Conservation (phyloP, 2,113 vertebrate species). For the Rhea americana region DNA sequence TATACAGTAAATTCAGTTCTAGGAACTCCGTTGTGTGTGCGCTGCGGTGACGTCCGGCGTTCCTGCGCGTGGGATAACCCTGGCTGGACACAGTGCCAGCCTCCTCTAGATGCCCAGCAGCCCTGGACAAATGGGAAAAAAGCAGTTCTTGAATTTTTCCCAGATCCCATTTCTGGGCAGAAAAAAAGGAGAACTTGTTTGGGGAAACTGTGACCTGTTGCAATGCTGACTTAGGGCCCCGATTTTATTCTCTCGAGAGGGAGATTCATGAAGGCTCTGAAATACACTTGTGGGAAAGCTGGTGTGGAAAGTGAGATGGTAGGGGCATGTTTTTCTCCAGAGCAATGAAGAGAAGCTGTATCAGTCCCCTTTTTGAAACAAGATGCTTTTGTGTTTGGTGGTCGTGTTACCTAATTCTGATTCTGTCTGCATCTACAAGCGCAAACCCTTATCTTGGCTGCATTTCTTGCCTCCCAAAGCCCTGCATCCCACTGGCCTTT, state of each 20-base stretch:
- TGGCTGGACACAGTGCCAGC: not conserved
- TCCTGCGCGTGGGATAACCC: rapidly evolving
- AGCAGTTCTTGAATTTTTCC: not conserved
- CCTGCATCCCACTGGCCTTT: not conserved
- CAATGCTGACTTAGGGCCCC: not conserved
- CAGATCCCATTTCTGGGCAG: not conserved
- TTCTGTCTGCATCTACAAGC: not conserved
- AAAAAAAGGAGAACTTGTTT: not conserved
- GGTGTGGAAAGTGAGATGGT: not conserved
- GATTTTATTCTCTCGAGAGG: not conserved
- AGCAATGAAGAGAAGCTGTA: not conserved
- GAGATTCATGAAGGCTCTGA: not conserved
- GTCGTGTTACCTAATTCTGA: not conserved
- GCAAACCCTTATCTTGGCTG: not conserved
- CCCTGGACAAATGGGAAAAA: not conserved
- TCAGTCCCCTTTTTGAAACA: not conserved
- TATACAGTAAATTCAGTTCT: not conserved
- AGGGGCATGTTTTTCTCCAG: not conserved
- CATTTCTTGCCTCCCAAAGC: not conserved
- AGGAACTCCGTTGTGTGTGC: rapidly evolving
- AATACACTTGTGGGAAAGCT: not conserved
- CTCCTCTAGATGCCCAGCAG: not conserved
- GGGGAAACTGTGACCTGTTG: slow-evolving; percentile 42
- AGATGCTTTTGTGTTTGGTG: not conserved
- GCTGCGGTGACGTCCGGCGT: not conserved